Evolutionary conservation across 2,797 vertebrate genomes (phyloP), one percentile per base, ranked within the genome.

Genomic region (Carduelis carduelis): DNA sequence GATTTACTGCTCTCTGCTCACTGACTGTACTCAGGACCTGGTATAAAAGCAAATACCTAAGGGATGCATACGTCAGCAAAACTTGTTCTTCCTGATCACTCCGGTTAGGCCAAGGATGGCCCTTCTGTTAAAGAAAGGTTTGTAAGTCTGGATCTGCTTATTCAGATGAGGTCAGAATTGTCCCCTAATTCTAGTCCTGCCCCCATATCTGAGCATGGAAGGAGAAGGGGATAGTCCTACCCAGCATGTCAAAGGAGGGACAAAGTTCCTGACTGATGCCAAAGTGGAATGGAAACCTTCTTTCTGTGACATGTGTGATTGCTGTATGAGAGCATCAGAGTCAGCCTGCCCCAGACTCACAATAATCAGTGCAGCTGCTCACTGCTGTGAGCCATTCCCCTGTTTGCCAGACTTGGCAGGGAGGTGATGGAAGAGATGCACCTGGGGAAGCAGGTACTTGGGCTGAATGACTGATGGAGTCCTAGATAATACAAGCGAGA

Each of bases 1-100:
- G 90, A 95, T 94, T 95, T 95, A 94, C 80, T 82, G 75, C 87
- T 63, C 66, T 61, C 64, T 83, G 39, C 53, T 87, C 39, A 28
- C 50, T 63, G 41, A 84, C 90, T 90, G 43, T 87, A 76, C 44
- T 69, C 0, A 0, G 39, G 70, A 90, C 34, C 66, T 70, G 60
- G 63, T 89, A 41, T 80, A 71, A 93, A 83, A 81, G 57, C 88
- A 93, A 81, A 80, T 89, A 91, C 65, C 18, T 64, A 64, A 78
- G 63, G 55, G 85, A 81, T 50, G 61, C 21, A 4, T 61, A 39
- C 0, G 0, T 94, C 91, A 95, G 85, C 85, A 94, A 87, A 95
- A 88, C 57, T 91, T 66, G 17, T 49, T 85, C 76, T 93, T 64
- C 71, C 55, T 86, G 72, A 61, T 91, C 39, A 43, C 39, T 64